These are phyloP conservation scores for Chaetogeoica ovagalla DNA, from an alignment of 2,888 invertebrate species.

Conservation along the genomic window DNA sequence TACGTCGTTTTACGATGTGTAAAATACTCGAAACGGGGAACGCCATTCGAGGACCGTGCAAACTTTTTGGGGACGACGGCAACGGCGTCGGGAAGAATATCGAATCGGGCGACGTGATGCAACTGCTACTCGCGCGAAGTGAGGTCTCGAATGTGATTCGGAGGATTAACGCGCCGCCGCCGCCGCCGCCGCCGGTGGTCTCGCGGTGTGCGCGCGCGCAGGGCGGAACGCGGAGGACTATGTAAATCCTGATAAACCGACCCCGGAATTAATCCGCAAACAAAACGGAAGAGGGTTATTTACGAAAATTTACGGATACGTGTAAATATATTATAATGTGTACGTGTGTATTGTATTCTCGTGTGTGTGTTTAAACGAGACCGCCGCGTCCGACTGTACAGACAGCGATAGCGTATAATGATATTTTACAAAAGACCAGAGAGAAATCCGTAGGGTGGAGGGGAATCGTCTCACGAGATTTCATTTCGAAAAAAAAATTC, in stretches of 20 bases:
- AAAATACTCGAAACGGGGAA: too few relatives aligned
- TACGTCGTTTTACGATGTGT: too few relatives aligned
- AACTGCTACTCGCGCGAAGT: not conserved
- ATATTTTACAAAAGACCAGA: not conserved
- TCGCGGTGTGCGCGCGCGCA: not conserved
- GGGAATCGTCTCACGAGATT: not conserved
- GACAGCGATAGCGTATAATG: not conserved
- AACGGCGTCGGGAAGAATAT: not conserved
- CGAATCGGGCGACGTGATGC: not conserved
- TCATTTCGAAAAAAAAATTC: not conserved
- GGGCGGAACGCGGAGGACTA: not conserved
- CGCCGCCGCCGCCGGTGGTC: constrained; percentile 23
- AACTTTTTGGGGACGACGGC: not conserved
- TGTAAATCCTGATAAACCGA: constrained; percentile 53
- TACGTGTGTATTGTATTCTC: too few relatives aligned
- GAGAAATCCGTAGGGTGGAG: not conserved
- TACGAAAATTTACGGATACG: constrained; percentile 42
- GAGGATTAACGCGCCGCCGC: constrained; percentile 41
- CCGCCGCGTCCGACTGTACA: not conserved
- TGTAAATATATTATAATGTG: not conserved
- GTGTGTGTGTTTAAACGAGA: too few relatives aligned
- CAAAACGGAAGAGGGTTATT: constrained; percentile 50
- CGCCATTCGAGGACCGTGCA: not conserved
- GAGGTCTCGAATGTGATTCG: constrained; percentile 48
- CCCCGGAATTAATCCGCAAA: constrained; percentile 52